A percentile compares a stretch with the other conserved stretches of the same genome.
Evolutionary conservation across 2,888 invertebrate species (phyloP).

Genomic region (Tridacna crocea): DNA sequence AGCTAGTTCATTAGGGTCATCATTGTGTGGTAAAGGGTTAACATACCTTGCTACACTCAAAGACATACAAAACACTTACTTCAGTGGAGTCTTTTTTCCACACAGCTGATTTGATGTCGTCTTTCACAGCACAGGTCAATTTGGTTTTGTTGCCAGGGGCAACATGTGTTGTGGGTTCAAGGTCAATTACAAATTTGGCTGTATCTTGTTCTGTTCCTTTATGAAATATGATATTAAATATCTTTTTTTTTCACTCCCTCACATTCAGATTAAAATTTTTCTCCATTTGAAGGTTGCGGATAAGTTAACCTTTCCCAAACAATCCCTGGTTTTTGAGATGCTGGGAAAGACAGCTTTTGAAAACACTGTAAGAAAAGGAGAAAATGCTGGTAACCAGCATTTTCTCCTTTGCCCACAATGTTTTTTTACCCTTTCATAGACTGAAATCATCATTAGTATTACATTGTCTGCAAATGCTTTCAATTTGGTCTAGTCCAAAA

Average conservation of each 20-base stretch:
- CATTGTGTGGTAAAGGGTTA: too few relatives aligned
- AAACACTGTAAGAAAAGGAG: not conserved
- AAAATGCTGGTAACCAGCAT: not conserved
- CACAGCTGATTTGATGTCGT: slow-evolving; percentile 65
- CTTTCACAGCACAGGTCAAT: slow-evolving; percentile 68
- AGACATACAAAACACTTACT: slow-evolving; percentile 53
- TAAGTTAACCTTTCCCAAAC: too few relatives aligned
- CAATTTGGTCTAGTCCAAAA: too few relatives aligned
- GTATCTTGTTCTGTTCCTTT: slow-evolving; percentile 24
- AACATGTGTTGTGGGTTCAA: slow-evolving; percentile 71
- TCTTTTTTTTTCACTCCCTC: not conserved
- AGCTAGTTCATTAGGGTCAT: too few relatives aligned
- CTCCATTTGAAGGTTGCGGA: too few relatives aligned
- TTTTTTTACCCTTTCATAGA: too few relatives aligned
- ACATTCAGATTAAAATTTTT: too few relatives aligned
- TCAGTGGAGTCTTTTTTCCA: slow-evolving; percentile 76
- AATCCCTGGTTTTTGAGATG: too few relatives aligned
- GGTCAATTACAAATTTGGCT: slow-evolving; percentile 61
- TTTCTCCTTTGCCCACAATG: not conserved
- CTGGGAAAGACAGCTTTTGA: too few relatives aligned
- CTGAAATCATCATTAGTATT: too few relatives aligned
- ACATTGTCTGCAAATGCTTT: too few relatives aligned
- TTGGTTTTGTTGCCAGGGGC: slow-evolving; percentile 68
- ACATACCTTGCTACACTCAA: too few relatives aligned
- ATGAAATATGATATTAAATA: not conserved